Percentiles rank a stretch among this genome's conserved stretches.
Conservation (phyloP, 2,888 invertebrate genomes). For the Lycia hirtaria region DNA sequence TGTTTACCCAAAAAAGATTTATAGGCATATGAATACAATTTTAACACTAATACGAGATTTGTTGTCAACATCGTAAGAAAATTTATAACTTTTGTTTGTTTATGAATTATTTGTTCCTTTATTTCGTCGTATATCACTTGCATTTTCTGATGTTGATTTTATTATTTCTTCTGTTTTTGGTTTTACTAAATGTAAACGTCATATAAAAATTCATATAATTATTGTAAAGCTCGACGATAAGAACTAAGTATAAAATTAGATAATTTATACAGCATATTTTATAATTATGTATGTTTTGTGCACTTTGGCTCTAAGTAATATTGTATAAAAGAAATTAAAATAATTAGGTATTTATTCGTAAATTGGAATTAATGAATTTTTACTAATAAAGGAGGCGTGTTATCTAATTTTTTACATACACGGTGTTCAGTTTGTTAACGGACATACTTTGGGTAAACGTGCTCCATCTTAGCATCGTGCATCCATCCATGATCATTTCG, state of each 20-base stretch:
- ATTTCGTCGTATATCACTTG: neutral
- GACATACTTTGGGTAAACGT: too few species aligned
- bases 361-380: conserved; percentile 8
- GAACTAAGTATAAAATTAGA: neutral
- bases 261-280: neutral
- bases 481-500: too few species aligned
- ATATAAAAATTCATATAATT: neutral
- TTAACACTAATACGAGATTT: neutral
- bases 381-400: conserved; percentile 10
- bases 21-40: neutral
- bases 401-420: conserved; percentile 24
- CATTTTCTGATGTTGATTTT: neutral
- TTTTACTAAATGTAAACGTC: neutral
- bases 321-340: neutral
- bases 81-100: neutral
- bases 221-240: neutral
- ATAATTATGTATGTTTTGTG: neutral
- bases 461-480: too few species aligned
- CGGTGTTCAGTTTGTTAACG: too few species aligned
- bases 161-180: neutral
- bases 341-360: conserved; percentile 16
- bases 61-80: neutral
- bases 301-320: conserved; percentile 8
- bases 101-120: neutral
- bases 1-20: neutral